These are phyloP conservation scores for Dascyllus trimaculatus DNA, from an alignment of 2,113 vertebrate species.

Conservation along the genomic window DNA sequence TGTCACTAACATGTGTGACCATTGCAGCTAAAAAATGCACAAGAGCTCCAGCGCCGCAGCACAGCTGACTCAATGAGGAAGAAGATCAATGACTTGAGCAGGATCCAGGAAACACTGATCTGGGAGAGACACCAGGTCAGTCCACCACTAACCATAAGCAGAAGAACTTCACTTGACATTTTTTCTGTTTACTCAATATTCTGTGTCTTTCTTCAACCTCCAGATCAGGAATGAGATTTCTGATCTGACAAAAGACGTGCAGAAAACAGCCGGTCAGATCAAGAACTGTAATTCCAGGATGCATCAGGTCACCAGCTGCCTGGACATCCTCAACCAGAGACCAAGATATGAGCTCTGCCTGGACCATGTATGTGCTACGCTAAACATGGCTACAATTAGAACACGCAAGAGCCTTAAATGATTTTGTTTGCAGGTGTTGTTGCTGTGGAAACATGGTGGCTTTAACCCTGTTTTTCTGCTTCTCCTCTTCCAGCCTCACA, in stretches of 20 bases:
- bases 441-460: neutral
- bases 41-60: constrained; percentile 7
- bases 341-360: constrained; percentile 26
- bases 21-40: constrained; percentile 18
- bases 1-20: neutral
- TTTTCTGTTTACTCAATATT: neutral
- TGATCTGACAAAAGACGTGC: constrained; percentile 3
- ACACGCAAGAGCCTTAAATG: too few relatives aligned
- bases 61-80: constrained; percentile 14
- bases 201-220: neutral
- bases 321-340: constrained; percentile 55
- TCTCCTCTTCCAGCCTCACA: constrained; percentile 9
- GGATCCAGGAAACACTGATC: constrained; percentile 1
- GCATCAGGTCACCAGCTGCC: constrained; percentile 19
- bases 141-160: neutral
- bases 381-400: neutral
- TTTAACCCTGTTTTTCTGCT: neutral
- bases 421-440: too few relatives aligned
- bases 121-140: constrained; percentile 35
- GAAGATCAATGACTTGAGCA: constrained; percentile 30
- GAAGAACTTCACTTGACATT: too few relatives aligned
- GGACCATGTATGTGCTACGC: constrained; percentile 9
- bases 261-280: constrained; percentile 18
- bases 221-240: constrained; percentile 41
- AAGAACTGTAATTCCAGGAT: constrained; percentile 32